Evolutionary conservation across 2,888 invertebrate species (phyloP).

Genomic region (Dione vanillae): DNA sequence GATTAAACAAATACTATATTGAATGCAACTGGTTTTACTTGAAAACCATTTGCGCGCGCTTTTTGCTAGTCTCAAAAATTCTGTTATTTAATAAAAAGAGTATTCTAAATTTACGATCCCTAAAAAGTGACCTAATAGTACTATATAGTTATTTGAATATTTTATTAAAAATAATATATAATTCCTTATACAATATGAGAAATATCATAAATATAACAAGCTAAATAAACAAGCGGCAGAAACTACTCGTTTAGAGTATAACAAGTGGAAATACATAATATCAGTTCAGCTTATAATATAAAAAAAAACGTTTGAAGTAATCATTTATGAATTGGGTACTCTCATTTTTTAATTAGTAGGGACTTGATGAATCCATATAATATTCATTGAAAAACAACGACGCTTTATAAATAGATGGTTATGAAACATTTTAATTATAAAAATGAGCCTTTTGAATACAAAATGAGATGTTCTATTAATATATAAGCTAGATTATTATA

Average conservation of each 20-base stretch:
- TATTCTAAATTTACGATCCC: too few relatives aligned
- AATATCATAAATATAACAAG: not conserved
- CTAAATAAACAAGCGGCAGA: not conserved
- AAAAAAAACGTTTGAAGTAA: constrained; percentile 19
- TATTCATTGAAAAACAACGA: constrained; percentile 25
- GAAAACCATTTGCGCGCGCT: too few relatives aligned
- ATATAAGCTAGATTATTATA: constrained; percentile 17
- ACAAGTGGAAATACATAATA: not conserved
- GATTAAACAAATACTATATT: too few relatives aligned
- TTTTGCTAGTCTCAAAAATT: too few relatives aligned
- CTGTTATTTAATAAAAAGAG: too few relatives aligned
- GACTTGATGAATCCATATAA: constrained; percentile 24
- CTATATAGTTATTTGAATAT: too few relatives aligned
- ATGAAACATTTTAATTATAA: constrained; percentile 28
- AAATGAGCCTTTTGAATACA: constrained; percentile 21
- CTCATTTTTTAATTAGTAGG: constrained; percentile 22
- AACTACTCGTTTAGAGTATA: not conserved
- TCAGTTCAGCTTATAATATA: not conserved
- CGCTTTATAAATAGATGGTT: constrained; percentile 27
- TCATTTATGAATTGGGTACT: constrained; percentile 21
- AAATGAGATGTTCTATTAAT: constrained; percentile 31
- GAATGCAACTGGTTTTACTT: too few relatives aligned
- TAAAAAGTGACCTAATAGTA: too few relatives aligned
- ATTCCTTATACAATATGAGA: too few relatives aligned
- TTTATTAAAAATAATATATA: too few relatives aligned